Evolutionary conservation across 2,797 vertebrate species (phyloP), one percentile per base, ranked within the genome.

Genomic region (Chaenodraco wilsoni): DNA sequence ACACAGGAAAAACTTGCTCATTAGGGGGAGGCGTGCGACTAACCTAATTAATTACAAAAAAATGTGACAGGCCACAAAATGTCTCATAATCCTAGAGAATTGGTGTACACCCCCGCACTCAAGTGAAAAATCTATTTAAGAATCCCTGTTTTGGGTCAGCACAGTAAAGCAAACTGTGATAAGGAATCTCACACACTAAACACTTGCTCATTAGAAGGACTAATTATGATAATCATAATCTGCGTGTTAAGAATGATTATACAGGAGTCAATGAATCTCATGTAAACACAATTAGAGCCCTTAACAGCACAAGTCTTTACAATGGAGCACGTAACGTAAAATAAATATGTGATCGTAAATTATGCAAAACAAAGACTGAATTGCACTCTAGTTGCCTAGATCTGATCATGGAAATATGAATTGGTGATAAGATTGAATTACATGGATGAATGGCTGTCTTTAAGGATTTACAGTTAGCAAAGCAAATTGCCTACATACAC

Each of bases 1-100:
- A 27, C 59, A 41, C 74, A 58, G 71, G 74, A 75, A 81, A 74
- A 84, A 44, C 58, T 68, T 55, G 65, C 84, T 91, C 85, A 82
- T 89, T 89, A 85, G 80, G 58, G 8, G 33, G 33, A 37, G 33
- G 33, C 33, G 2, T 37, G 8, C 8, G 33, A 37, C 33, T 37
- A 6, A 37, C 6, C 33, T 37, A 37, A 37, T 37, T 37, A 37
- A 6, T 37, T 7, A 37, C 7, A 33, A 33, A 33, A 33, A 33
- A 33, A 33, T 33, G 33, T 33, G 33, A 33, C 33, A 37, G 33
- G 33, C 33, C 33, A 37, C 33, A 9, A 37, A 37, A 37, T 37
- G 33, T 37, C 33, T 37, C 33, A 37, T 37, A 37, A 37, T 37
- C 33, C 33, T 37, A 7, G 33, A 37, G 8, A 37, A 9, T 37